Evolutionary conservation across 2,888 invertebrate species (phyloP), one percentile per base, ranked within the genome.

Genomic region (Hypomecis punctinalis): DNA sequence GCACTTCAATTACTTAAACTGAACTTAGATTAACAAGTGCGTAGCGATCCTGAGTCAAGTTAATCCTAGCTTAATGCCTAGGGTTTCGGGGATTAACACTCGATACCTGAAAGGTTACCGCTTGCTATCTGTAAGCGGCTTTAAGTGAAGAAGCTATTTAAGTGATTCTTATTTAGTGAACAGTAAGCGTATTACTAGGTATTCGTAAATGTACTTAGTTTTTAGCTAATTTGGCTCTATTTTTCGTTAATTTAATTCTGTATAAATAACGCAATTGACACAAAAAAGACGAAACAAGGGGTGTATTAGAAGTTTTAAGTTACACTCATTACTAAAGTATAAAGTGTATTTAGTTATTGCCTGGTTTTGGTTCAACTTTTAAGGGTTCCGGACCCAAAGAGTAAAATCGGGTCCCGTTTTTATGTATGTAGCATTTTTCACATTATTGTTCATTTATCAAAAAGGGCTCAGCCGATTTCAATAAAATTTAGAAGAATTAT

Each of bases 21-120:
- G 7, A 4, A 35, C 35, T 4, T 13, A 48, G n/a, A 6, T 36
- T 10, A 10, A 10, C 55, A 33, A 40, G 33, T 53, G 52, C n/a
- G 23, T 33, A 40, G 5, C 46, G 52, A 35, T 13, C 35, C 43
- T 11, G 13, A 8, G 5, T 56, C 51, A 56, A 51, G 56, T 37
- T 63, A 58, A 63, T 45, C 53, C 42, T 0, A 40, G 43, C 63
- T 59, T 59, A 64, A 55, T 55, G 59, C 63, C 9, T 60, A 59
- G 45, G 63, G 63, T 23, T 64, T 64, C 63, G 36, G 5, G 46
- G 57, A 56, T 62, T 52, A 62, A 39, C 49, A 62, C 13, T 53
- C 35, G 60, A 60, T 52, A 60, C 60, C 23, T 46, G 51, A 56
- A 56, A 52, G 52, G 52, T 52, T 52, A 52, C 6, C 10, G 6